Evolutionary conservation across 2,113 vertebrate genomes (phyloP).

Genomic region (Burhinus oedicnemus): DNA sequence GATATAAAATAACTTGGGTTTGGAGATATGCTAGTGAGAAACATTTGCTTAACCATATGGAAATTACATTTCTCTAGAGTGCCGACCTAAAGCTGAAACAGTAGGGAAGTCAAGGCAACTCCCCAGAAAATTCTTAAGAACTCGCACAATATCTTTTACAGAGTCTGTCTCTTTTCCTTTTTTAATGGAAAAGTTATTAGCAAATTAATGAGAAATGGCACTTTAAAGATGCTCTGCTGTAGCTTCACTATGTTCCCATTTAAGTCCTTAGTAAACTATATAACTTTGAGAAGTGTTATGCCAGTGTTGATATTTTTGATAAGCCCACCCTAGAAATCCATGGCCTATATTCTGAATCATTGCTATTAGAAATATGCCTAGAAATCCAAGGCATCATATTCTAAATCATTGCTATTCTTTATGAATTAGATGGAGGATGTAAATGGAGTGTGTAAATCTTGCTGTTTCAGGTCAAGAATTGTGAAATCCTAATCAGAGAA

Average conservation of each 20-base stretch:
- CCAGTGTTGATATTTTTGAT: not conserved
- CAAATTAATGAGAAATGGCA: constrained; percentile 13
- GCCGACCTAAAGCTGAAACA: constrained; percentile 29
- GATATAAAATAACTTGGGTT: constrained; percentile 54
- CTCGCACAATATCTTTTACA: not conserved
- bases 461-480: not conserved
- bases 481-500: not conserved
- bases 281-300: not conserved
- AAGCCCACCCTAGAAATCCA: not conserved
- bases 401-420: not conserved
- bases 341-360: not conserved
- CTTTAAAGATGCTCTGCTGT: not conserved
- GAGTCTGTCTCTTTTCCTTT: constrained; percentile 24
- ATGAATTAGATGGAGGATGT: not conserved
- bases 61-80: constrained; percentile 45
- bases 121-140: constrained; percentile 14
- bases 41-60: constrained; percentile 67
- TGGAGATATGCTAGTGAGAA: constrained; percentile 51
- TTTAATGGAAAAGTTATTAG: constrained; percentile 33
- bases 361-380: not conserved
- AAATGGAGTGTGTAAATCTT: not conserved
- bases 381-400: not conserved
- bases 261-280: not conserved
- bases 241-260: not conserved
- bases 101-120: constrained; percentile 30